Evolutionary conservation across 1,140 invertebrate genomes (phyloP).

Genomic region (Calycopis cecrops): DNA sequence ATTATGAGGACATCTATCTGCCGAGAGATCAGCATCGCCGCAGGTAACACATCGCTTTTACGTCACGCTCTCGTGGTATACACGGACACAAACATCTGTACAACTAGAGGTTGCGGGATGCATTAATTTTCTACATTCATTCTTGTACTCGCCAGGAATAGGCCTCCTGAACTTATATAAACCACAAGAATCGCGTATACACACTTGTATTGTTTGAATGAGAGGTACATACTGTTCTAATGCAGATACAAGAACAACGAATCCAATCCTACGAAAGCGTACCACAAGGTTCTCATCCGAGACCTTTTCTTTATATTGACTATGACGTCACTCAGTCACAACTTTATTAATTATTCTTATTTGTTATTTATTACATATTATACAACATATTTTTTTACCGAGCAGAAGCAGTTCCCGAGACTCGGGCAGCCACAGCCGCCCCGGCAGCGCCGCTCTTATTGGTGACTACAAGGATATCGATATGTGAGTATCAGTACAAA

Average conservation of each 20-base stretch:
- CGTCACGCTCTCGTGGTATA: neutral
- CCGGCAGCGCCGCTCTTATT: conserved; percentile 73
- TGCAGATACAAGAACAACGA: too few species aligned
- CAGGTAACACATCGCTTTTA: conserved; percentile 31
- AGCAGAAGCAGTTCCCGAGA: conserved; percentile 75
- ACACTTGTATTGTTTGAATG: too few species aligned
- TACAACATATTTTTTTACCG: neutral
- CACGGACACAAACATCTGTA: too few species aligned
- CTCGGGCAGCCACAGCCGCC: conserved; percentile 82
- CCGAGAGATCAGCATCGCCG: conserved; percentile 73
- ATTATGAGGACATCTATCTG: conserved; percentile 85
- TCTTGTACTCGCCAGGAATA: too few species aligned
- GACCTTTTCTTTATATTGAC: neutral
- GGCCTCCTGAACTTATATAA: too few species aligned
- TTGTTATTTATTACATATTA: neutral
- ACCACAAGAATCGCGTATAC: too few species aligned
- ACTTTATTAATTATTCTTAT: too few species aligned
- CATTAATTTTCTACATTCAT: too few species aligned
- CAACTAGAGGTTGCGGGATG: too few species aligned
- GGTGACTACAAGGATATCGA: conserved; percentile 56
- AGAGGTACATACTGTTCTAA: too few species aligned
- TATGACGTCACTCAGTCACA: too few species aligned
- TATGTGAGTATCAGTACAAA: conserved; percentile 33
- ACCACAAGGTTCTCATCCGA: neutral
- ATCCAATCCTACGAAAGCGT: neutral